Evolutionary conservation across 2,888 invertebrate genomes (phyloP).

Genomic region (Choristoneura rosaceana): DNA sequence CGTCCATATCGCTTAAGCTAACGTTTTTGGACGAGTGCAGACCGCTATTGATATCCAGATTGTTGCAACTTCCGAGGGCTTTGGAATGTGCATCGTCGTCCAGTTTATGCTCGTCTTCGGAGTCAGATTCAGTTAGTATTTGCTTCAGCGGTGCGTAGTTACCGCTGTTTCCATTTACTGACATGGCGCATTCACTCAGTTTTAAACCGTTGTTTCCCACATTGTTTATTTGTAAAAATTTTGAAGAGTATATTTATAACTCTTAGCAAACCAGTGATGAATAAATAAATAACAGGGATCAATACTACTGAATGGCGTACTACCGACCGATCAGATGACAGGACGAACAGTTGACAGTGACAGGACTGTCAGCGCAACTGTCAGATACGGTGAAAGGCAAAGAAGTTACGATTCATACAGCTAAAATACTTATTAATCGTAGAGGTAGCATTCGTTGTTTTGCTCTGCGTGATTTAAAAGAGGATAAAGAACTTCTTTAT

Average conservation of each 20-base stretch:
- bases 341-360: too few relatives aligned
- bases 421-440: background rate
- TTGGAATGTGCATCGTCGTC: conserved; percentile 69
- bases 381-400: background rate
- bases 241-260: conserved; percentile 10
- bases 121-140: conserved; percentile 91
- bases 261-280: conserved; percentile 6
- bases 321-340: too few relatives aligned
- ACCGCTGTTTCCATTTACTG: conserved; percentile 76
- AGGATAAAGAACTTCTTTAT: background rate
- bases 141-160: conserved; percentile 92
- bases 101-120: conserved; percentile 88
- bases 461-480: background rate
- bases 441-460: background rate
- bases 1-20: conserved; percentile 79
- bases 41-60: conserved; percentile 78
- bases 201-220: conserved; percentile 33
- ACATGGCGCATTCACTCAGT: conserved; percentile 63
- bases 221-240: conserved; percentile 12
- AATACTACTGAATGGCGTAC: conserved; percentile 1
- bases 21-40: conserved; percentile 76
- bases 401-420: background rate
- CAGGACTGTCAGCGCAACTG: too few relatives aligned
- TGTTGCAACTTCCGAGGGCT: conserved; percentile 72
- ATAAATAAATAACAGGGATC: conserved; percentile 22